These are phyloP conservation scores for Gasterosteus aculeatus DNA, from an alignment of 2,113 vertebrate species.

Conservation along the genomic window DNA sequence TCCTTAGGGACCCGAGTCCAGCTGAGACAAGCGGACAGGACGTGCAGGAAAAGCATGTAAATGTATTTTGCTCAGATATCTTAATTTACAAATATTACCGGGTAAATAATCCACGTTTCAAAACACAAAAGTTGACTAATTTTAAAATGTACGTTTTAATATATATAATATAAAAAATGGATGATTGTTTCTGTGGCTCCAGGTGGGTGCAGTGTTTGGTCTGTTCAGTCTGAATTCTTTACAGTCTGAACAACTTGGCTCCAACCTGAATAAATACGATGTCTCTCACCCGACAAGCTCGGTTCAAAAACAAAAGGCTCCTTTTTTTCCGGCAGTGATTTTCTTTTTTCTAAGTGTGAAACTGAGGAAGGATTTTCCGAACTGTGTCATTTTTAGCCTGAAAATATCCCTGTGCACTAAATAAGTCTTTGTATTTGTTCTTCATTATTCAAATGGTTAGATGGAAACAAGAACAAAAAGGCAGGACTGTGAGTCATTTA, in stretches of 20 bases:
- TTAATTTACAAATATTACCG: too few relatives aligned
- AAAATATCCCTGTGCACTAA: conserved; percentile 33
- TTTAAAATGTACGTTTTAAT: not conserved
- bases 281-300: not conserved
- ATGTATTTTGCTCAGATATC: too few relatives aligned
- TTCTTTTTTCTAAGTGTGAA: conserved; percentile 3
- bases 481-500: conserved; percentile 45
- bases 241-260: not conserved
- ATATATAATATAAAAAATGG: too few relatives aligned
- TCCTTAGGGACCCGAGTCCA: too few relatives aligned
- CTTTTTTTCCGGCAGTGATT: not conserved
- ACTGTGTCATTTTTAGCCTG: not conserved
- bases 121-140: not conserved
- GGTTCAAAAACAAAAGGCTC: not conserved
- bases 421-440: conserved; percentile 29
- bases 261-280: not conserved
- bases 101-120: too few relatives aligned
- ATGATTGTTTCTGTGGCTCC: too few relatives aligned
- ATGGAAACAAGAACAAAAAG: conserved; percentile 5
- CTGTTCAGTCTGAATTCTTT: not conserved
- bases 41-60: too few relatives aligned
- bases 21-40: too few relatives aligned
- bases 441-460: conserved; percentile 38
- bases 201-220: too few relatives aligned
- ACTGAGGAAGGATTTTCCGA: conserved; percentile 2